Evolutionary conservation across 2,888 invertebrate genomes (phyloP), one percentile per base, ranked within the genome.

Genomic region (Schizaphis graminum): DNA sequence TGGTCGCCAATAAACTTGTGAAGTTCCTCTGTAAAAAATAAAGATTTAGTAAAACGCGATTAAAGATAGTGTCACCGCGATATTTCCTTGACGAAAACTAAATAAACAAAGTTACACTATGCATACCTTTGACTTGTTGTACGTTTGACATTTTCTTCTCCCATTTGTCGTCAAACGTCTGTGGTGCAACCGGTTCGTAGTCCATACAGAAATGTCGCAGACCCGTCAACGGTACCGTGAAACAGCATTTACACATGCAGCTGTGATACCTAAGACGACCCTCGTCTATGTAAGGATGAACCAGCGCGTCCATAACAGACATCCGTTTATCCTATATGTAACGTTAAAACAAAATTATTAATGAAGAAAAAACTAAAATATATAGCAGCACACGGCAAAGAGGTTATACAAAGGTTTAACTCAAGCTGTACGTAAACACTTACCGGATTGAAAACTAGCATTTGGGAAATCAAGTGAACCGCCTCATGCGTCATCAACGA

Each of bases 231-330:
- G 96, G 95, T 95, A 97, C 97, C 94, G 98, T 97, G 96, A 98
- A 98, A 96, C 99, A 99, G 96, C 99, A 99, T 96, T 98, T 98
- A 97, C 99, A 99, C 99, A 99, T 99, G 96, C 99, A 99, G 95
- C 99, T 99, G 96, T 99, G 99, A 97, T 99, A 99, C 95, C 99
- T 97, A 95, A 99, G 97, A 95, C 99, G 97, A 56, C 99, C 99
- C 96, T 99, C 99, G 96, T 99, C 99, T 95, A 99, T 96, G 96
- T 99, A 99, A 16, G 99, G 99, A 96, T 99, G 99, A 94, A 98
- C 98, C 95, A 99, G 97, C 61, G 99, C 99, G 96, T 99, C 99
- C 94, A 98, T 97, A 93, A 99, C 99, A 4, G 98, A 98, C 96
- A 99, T 98, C 95, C 99, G 97, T 96, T 99, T 99, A 95, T 98